Evolutionary conservation across 2,113 vertebrate genomes (phyloP), one percentile per base, ranked within the genome.

Genomic region (Sprattus sprattus): DNA sequence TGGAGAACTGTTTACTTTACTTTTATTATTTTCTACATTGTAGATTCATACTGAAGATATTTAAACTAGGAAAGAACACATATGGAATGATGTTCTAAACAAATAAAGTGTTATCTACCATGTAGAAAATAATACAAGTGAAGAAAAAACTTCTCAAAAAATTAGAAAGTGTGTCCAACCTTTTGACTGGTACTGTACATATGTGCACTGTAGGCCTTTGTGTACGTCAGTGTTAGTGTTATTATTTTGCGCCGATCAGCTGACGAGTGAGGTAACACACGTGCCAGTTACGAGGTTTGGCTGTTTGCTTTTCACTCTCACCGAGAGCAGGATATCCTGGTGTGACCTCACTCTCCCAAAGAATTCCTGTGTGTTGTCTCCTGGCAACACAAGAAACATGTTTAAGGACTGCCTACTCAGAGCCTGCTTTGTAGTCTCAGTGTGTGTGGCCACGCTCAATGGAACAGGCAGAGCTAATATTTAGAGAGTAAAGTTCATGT

Each of bases 271-370:
- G 52, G 15, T 64, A 71, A 71, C 13, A 0, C 85, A n/a, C 52
- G 45, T 78, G 15, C n/a, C 67, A 47, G 80, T 83, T 60, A 6
- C 32, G 71, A 84, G 81, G 52, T 52, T 84, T 88, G 83, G 89
- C 82, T 83, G 89, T 91, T 91, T 88, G 88, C 89, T 78, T 0
- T 89, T 90, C 90, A 88, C 88, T 91, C 90, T 88, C 83, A 88
- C 89, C 78, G 86, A 90, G 91, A 95, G 93, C 94, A 94, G 95
- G 95, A 96, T 95, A 95, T 96, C 95, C 95, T 96, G 93, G 93
- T 93, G 88, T 89, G 89, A 93, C 91, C 89, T 89, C 88, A 91
- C 89, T 86, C 87, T 82, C 89, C 91, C 90, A 91, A 92, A 91
- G 88, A 90, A 87, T 92, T 90, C 86, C 88, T 91, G 89, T 88